Evolutionary conservation across 2,113 vertebrate species (phyloP).

Genomic region (Mustelus asterias): DNA sequence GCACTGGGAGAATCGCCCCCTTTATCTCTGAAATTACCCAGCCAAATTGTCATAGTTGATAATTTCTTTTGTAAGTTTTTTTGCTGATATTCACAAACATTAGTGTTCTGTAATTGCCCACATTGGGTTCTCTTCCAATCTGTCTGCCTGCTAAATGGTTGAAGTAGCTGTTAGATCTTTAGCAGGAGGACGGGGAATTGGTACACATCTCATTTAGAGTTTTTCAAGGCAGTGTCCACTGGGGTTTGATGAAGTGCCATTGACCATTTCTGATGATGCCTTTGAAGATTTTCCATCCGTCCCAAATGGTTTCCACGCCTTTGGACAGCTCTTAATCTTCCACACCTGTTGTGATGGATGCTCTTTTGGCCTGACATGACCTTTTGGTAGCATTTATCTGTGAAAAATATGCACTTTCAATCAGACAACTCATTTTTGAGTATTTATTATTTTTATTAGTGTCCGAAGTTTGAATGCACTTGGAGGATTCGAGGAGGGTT

Average conservation of each 20-base stretch:
- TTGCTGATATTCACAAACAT: background rate
- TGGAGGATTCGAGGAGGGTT: background rate
- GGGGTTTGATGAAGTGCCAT: conserved; percentile 1
- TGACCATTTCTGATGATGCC: background rate
- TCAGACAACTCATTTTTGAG: background rate
- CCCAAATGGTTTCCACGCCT: background rate
- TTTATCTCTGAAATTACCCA: background rate
- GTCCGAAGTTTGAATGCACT: background rate
- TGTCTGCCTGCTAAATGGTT: background rate
- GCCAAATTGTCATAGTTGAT: background rate
- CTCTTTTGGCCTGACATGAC: background rate
- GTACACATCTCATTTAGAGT: background rate
- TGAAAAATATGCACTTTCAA: background rate
- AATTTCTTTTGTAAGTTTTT: background rate
- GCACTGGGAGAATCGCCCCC: no score
- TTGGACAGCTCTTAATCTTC: background rate
- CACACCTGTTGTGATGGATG: background rate
- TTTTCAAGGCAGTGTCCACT: background rate
- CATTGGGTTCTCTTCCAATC: no score
- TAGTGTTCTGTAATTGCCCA: background rate
- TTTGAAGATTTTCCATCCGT: conserved; percentile 13
- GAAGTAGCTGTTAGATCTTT: background rate
- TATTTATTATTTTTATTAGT: background rate
- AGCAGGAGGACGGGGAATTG: background rate
- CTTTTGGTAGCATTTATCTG: background rate